phyloP scores from a whole-genome alignment of 2,113 vertebrate species.

The Oreochromis tanganicae region DNA sequence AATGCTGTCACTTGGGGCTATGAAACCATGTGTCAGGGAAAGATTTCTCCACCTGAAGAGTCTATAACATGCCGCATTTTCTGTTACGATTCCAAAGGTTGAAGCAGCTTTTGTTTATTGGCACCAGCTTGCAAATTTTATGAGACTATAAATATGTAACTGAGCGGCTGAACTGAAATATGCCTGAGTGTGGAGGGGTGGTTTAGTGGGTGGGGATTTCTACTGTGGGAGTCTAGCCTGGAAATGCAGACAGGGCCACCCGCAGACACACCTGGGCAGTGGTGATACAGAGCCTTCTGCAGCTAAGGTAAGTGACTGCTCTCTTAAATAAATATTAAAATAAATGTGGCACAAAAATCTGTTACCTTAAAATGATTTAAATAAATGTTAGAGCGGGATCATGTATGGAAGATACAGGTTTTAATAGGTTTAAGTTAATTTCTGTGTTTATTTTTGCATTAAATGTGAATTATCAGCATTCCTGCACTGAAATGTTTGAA shows the following conservation, averaged over 20 bases:
- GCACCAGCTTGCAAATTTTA: constrained; percentile 46
- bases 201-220: constrained; percentile 7
- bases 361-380: not conserved
- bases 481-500: not conserved
- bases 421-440: not conserved
- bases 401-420: not conserved
- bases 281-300: constrained; percentile 4
- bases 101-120: constrained; percentile 26
- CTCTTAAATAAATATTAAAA: not conserved
- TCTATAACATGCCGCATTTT: not conserved
- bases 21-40: not conserved
- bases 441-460: not conserved
- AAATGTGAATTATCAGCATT: not conserved
- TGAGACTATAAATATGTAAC: constrained; percentile 53
- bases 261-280: constrained; percentile 19
- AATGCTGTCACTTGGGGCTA: not conserved
- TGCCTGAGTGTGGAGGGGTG: not conserved
- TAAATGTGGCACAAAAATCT: not conserved
- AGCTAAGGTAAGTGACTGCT: constrained; percentile 46
- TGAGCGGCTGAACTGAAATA: not conserved
- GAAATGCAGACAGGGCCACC: not conserved
- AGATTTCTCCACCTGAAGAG: not conserved
- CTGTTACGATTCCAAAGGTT: constrained; percentile 60
- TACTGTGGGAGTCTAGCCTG: not conserved
- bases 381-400: not conserved